Evolutionary conservation across 2,888 invertebrate species (phyloP), one percentile per base, ranked within the genome.

Genomic region (Rhagophthalmus giganteus): DNA sequence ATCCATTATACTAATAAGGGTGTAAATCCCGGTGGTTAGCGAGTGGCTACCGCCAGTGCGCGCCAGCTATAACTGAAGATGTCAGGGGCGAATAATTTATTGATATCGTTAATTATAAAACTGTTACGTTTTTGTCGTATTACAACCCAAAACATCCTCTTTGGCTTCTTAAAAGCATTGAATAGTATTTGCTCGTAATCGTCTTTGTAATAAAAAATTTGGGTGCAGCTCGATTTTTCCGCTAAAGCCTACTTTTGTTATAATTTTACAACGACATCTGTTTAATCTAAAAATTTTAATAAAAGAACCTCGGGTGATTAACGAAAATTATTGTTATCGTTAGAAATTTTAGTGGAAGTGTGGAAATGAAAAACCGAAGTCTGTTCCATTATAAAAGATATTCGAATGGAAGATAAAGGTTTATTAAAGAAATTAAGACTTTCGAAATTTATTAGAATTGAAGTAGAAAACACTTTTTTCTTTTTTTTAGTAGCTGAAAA

Each of bases 1-100:
- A 62, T 64, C 55, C 59, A 61, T 65, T 65, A 65, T 60, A 63
- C 61, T 62, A 64, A 65, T 65, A 63, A 65, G 61, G 63, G 63
- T 60, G 57, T 54, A 58, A 62, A 62, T 58, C 54, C 49, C 54
- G 54, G 27, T 49, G 54, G 51, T 53, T 45, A 49, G 48, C 57
- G 50, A 46, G 54, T 51, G 54, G 57, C 57, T 40, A 52, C 55
- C 53, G 45, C 51, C 53, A 41, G 42, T 46, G 47, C 31, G 44
- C 57, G 54, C 46, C 47, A 40, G 45, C 50, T 30, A 40, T 44
- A 47, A 46, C 54, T 48, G 46, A 48, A 55, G 48, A 58, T 55
- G 63, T 64, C 63, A 62, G 54, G 49, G 54, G 35, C 62, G 57
- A 57, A 58, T 62, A 62, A 65, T 65, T 65, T 65, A 59, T 57